phyloP scores from a whole-genome alignment of 2,888 invertebrate species.

The Drosophila setosimentum region DNA sequence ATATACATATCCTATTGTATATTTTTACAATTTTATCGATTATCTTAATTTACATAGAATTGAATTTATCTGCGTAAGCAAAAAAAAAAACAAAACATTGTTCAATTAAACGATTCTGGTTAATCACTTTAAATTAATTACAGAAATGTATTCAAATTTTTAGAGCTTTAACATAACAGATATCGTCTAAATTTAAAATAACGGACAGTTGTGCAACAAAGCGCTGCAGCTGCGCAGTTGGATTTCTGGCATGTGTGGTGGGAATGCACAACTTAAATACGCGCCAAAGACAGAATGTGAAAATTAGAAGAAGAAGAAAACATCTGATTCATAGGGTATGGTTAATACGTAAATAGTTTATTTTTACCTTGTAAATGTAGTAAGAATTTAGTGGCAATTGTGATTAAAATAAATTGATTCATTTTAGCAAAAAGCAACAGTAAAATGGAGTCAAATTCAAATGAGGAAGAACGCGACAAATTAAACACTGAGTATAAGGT shows the following conservation, averaged over 20 bases:
- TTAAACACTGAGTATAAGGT: slow-evolving; percentile 24
- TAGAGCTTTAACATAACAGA: neutral
- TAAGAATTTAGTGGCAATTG: slow-evolving; percentile 5
- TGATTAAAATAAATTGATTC: slow-evolving; percentile 32
- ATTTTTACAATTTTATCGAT: too few species aligned
- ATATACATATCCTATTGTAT: neutral
- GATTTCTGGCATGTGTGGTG: neutral
- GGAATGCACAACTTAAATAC: slow-evolving; percentile 3
- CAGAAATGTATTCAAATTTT: neutral
- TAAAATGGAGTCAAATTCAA: slow-evolving; percentile 35
- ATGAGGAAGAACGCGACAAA: slow-evolving; percentile 1
- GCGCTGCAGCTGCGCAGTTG: neutral
- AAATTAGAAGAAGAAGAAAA: slow-evolving; percentile 27
- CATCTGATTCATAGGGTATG: slow-evolving; percentile 29
- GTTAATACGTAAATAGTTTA: slow-evolving; percentile 28
- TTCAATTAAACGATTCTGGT: neutral
- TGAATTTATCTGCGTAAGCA: neutral
- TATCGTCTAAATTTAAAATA: neutral
- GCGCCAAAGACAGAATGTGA: slow-evolving; percentile 13
- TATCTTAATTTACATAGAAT: too few species aligned
- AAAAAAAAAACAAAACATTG: fast-evolving
- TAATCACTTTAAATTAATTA: neutral
- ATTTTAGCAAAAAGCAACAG: neutral
- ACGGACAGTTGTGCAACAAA: neutral
- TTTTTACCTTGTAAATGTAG: slow-evolving; percentile 19